phyloP scores from a whole-genome alignment of 2,113 vertebrate species.

The Platichthys stellatus region DNA sequence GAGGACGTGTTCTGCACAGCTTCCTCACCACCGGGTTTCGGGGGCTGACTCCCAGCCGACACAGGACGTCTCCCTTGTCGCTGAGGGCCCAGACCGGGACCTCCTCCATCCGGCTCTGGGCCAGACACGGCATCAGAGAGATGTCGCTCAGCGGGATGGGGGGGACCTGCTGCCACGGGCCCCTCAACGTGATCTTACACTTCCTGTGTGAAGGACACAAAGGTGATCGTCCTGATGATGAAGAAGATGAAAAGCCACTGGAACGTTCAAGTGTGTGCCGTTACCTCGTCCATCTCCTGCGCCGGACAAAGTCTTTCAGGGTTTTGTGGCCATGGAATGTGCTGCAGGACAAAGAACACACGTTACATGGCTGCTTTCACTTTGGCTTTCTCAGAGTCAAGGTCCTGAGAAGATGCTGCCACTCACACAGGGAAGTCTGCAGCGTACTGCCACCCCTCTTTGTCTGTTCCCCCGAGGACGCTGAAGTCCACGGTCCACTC shows the following conservation, averaged over 20 bases:
- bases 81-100: conserved; percentile 94
- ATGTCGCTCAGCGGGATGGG: conserved; percentile 90
- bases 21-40: conserved; percentile 88
- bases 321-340: conserved; percentile 96
- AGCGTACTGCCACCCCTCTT: conserved; percentile 98
- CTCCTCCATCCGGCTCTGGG: conserved; percentile 78
- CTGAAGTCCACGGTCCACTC: conserved; percentile 92
- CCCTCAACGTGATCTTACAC: conserved; percentile 89
- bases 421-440: conserved; percentile 95
- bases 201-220: conserved; percentile 81
- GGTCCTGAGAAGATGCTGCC: background rate
- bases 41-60: conserved; percentile 88
- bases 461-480: conserved; percentile 88
- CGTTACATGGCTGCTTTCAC: background rate
- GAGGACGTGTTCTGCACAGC: background rate
- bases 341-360: conserved; percentile 74
- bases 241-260: background rate
- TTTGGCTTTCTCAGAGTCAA: background rate
- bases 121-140: conserved; percentile 89
- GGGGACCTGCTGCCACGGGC: conserved; percentile 92
- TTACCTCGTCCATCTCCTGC: conserved; percentile 94
- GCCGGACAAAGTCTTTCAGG: conserved; percentile 96
- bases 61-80: conserved; percentile 96
- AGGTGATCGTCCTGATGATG: background rate
- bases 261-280: background rate